Evolutionary conservation across 2,888 invertebrate species (phyloP).

Genomic region (Sesia apiformis): DNA sequence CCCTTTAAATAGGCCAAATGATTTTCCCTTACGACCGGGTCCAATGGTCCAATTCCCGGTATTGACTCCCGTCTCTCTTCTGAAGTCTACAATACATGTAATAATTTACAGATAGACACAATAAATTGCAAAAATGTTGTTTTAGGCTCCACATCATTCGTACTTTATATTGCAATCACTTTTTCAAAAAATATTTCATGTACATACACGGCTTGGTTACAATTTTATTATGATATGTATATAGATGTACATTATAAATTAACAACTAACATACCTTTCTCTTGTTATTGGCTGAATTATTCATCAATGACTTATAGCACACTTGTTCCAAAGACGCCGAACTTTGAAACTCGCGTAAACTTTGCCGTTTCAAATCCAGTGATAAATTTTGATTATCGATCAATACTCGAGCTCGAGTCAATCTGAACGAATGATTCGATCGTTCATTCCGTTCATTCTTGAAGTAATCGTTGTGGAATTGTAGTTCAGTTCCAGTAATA

Average conservation of each 20-base stretch:
- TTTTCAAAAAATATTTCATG: too few relatives aligned
- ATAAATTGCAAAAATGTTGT: too few relatives aligned
- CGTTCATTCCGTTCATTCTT: conserved; percentile 36
- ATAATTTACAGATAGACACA: too few relatives aligned
- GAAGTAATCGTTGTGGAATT: conserved; percentile 58
- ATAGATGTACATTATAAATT: neutral
- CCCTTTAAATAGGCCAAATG: conserved; percentile 32
- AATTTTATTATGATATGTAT: too few relatives aligned
- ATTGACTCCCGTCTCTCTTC: neutral
- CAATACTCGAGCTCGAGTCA: conserved; percentile 28
- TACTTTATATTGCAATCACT: too few relatives aligned
- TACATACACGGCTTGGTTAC: too few relatives aligned
- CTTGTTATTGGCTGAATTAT: conserved; percentile 32
- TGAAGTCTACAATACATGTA: neutral
- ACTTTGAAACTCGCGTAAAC: conserved; percentile 38
- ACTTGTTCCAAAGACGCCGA: conserved; percentile 50
- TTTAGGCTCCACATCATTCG: too few relatives aligned
- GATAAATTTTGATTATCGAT: conserved; percentile 35
- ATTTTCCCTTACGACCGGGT: conserved; percentile 31
- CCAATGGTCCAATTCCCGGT: conserved; percentile 15
- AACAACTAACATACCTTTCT: conserved; percentile 35
- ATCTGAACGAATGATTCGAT: conserved; percentile 45
- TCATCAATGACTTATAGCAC: conserved; percentile 40
- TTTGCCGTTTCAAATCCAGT: conserved; percentile 37
- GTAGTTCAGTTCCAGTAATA: conserved; percentile 32